These are phyloP conservation scores for Clanis bilineata DNA, from an alignment of 2,888 invertebrate genomes.

Conservation along the genomic window DNA sequence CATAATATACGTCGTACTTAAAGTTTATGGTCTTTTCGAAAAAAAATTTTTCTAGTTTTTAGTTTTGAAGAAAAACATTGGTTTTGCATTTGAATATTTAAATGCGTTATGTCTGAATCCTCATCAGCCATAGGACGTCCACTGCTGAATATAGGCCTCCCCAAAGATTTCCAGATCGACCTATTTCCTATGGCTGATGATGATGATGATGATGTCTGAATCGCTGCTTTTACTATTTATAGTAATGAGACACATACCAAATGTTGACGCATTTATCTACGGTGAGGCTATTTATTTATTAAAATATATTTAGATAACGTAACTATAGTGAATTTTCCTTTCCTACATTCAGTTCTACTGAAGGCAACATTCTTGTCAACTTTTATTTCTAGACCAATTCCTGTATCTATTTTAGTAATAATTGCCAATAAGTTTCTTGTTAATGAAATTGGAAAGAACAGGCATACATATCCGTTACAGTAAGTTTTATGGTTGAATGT, in stretches of 20 bases:
- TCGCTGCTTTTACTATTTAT: conserved; percentile 15
- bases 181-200: too few species aligned
- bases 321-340: neutral
- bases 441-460: conserved; percentile 32
- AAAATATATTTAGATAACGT: conserved; percentile 31
- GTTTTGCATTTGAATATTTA: too few species aligned
- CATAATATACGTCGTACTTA: conserved; percentile 28
- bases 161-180: too few species aligned
- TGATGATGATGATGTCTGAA: too few species aligned
- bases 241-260: conserved; percentile 47
- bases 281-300: conserved; percentile 35
- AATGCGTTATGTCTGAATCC: too few species aligned
- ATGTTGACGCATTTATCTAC: conserved; percentile 60
- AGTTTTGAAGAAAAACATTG: neutral
- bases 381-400: conserved; percentile 1
- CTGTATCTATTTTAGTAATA: neutral
- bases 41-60: neutral
- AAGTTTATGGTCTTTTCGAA: conserved; percentile 12
- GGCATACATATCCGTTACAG: conserved; percentile 74
- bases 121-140: too few species aligned
- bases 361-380: neutral
- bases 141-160: too few species aligned
- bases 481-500: conserved; percentile 59
- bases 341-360: neutral
- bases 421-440: conserved; percentile 28